Conservation (phyloP, 1,140 invertebrate species). For the Spodoptera litura region DNA sequence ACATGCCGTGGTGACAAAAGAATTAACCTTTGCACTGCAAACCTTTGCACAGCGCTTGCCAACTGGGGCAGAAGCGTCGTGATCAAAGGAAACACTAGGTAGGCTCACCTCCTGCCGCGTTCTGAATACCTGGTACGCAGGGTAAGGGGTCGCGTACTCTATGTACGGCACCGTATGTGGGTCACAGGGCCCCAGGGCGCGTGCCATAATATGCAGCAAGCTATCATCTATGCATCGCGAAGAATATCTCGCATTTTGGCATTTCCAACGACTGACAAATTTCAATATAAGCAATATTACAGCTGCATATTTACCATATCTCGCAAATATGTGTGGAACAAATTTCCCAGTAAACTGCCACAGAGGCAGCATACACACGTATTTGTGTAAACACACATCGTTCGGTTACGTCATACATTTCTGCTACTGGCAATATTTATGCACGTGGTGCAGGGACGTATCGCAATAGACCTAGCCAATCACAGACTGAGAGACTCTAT, state of each 20-base stretch:
- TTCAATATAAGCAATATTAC: slow-evolving; percentile 12
- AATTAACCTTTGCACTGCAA: slow-evolving; percentile 51
- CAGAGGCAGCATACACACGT: not conserved
- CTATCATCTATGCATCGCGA: slow-evolving; percentile 12
- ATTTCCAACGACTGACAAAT: not conserved
- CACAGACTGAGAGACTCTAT: not conserved
- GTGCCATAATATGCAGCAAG: slow-evolving; percentile 9
- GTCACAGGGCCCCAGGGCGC: slow-evolving; percentile 48
- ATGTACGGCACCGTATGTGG: slow-evolving; percentile 44
- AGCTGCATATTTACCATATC: not conserved
- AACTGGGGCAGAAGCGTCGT: slow-evolving; percentile 58
- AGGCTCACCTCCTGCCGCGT: slow-evolving; percentile 55
- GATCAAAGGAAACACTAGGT: slow-evolving; percentile 58
- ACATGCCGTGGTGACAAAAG: slow-evolving; percentile 49
- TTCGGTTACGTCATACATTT: not conserved
- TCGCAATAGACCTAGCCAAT: not conserved
- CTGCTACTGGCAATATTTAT: not conserved
- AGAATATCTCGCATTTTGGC: slow-evolving; percentile 28
- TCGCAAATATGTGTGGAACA: not conserved
- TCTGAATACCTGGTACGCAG: slow-evolving; percentile 55
- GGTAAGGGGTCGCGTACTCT: slow-evolving; percentile 28
- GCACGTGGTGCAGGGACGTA: not conserved
- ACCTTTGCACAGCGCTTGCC: slow-evolving; percentile 45
- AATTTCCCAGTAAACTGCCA: not conserved
- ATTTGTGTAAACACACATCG: not conserved